These are phyloP conservation scores for Lasioglossum malachurum DNA, from an alignment of 2,888 invertebrate species.

Conservation along the genomic window DNA sequence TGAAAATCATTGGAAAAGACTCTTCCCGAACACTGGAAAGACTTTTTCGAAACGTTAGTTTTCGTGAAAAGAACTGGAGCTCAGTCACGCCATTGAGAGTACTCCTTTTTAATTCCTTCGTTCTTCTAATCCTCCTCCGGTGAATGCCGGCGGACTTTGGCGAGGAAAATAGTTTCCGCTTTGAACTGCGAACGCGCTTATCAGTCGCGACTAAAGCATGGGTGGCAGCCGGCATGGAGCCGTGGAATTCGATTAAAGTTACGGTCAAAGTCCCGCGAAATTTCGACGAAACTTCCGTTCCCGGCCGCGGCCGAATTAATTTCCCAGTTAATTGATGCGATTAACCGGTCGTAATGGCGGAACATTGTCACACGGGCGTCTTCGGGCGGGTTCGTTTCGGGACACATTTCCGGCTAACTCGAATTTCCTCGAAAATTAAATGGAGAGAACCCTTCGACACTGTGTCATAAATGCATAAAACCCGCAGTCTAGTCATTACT, in stretches of 20 bases:
- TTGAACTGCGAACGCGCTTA: neutral
- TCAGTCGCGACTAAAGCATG: no score
- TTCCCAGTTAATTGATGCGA: neutral
- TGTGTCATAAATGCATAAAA: neutral
- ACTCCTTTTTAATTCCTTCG: neutral
- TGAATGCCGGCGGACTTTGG: neutral
- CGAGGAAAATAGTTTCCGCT: slow-evolving; percentile 14
- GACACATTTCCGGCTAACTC: neutral
- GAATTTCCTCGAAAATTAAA: neutral
- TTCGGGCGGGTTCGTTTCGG: neutral
- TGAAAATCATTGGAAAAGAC: neutral
- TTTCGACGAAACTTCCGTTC: slow-evolving; percentile 8
- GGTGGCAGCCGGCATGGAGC: neutral
- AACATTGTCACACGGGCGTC: neutral
- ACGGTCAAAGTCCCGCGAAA: slow-evolving; percentile 1
- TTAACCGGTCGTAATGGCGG: neutral
- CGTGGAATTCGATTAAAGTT: slow-evolving; percentile 18
- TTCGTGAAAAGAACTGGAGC: neutral
- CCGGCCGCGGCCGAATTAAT: slow-evolving; percentile 6
- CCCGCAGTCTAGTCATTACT: no score
- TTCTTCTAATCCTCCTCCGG: neutral
- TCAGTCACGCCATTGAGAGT: no score
- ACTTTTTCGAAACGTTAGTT: neutral
- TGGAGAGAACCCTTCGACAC: neutral
- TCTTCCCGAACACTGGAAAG: neutral